Evolutionary conservation across 2,888 invertebrate species (phyloP), one percentile per base, ranked within the genome.

Genomic region (Melikaiella ostensackeni): DNA sequence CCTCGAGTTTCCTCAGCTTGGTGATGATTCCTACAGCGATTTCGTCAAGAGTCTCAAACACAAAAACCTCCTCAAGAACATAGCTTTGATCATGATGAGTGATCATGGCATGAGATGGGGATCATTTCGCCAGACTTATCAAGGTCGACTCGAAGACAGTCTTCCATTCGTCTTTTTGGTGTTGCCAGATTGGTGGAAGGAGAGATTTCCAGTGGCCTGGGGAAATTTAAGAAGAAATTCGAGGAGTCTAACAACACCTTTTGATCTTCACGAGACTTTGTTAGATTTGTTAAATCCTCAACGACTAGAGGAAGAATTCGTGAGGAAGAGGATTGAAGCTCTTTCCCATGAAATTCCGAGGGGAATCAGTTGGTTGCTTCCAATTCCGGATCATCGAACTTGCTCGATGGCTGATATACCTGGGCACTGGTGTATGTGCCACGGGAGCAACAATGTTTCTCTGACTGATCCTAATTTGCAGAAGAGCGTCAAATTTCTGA

Each of bases 61-160:
- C 84, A 90, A 0, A 0, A 89, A 92, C 2, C 91, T 94, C 75
- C 91, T 97, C 75, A 93, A 96, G 75, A 93, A 94, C 35, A 96
- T 97, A 0, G 93, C 95, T 62, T 85, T 96, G 19, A 92, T 97
- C 75, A 90, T 97, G 13, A 93, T 98, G 92, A 98, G 98, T 90
- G 98, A 98, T 89, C 98, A 98, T 88, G 98, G 98, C 0, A 95
- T 97, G 82, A 81, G 98, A 80, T 98, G 96, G 95, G 98, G 98
- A 2, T 93, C 93, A 9, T 97, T 97, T 84, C 93, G 97, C 13
- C 93, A 93, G 83, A 98, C 98, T 0, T 96, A 96, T 90, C 97
- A 98, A 91, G 97, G 97, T 1, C 93, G 95, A 88, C 93, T 98
- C 88, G 98, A 98, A 91, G 98, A 97, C 89, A 94, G 98, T 64